Evolutionary conservation across 1,140 invertebrate genomes (phyloP), one percentile per base, ranked within the genome.

Genomic region (Artemia franciscana): DNA sequence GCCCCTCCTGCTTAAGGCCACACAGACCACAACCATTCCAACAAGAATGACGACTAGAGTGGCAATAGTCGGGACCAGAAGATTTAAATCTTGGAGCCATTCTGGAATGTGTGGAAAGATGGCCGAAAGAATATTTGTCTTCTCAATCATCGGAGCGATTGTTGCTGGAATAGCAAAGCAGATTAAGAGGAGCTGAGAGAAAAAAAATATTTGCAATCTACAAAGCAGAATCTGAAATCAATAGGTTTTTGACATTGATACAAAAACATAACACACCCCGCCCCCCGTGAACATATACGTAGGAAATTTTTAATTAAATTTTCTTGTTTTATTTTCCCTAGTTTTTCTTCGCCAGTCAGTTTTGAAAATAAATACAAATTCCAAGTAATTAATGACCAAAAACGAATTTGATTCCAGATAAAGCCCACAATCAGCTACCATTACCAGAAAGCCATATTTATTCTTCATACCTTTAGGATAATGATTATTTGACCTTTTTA

Each of bases 11-110:
- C 85, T 85, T 0, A 89, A 73, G 4, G 86, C 86, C 63, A 90
- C 83, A 73, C 87, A 90, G 71, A 91, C 85, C 65, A 91, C 87
- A 69, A 88, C 81, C 70, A 90, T 84, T 63, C 86, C 87, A 66
- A 91, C 87, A 66, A 88, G 79, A 71, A 91, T 84, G 63, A 91
- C 87, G 65, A 90, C 82, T 28, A 89, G 77, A 5, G 87, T 89
- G 24, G 86, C 86, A 65, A 83, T 79, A 56, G 88, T 82, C 0
- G 87, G 86, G 5, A 90, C 86, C 61, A 89, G 78, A 60, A 90
- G 81, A 73, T 90, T 88, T 60, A 88, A 80, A 70, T 91, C 86
- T 18, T 51, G 39, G 27, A 90, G 77, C 86, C 86, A 90, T 58
- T 81, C 79, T 23, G 84, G 86, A 60, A 89, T 76, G 85, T 86